Evolutionary conservation across 2,797 vertebrate genomes (phyloP), one percentile per base, ranked within the genome.

Genomic region (Myotis daubentonii): DNA sequence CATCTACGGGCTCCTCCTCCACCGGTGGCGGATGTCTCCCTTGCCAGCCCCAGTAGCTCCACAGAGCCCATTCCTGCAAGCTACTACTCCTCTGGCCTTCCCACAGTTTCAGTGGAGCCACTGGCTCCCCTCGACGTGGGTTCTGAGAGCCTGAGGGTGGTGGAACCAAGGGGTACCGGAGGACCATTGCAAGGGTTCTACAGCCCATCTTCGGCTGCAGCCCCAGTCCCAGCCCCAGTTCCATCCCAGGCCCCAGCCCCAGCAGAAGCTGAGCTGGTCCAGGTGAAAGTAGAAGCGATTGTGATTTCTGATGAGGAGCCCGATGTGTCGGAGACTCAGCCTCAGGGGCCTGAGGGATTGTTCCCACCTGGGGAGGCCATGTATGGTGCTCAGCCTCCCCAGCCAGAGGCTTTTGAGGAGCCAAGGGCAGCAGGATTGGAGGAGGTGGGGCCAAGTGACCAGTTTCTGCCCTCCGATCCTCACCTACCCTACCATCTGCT

Each of bases 281-380:
- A 99, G 20, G 98, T 99, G 25, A 99, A 99, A 95, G 99, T 99
- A 90, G 99, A 99, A 95, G 99, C 99, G 36, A 99, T 99, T 28
- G 98, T 99, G 38, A 99, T 99, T 97, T 99, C 99, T 0, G 99
- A 99, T 1, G 99, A 99, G 92, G 99, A 99, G 94, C 95, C 98
- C 0, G 99, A 99, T 0, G 98, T 98, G 7, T 97, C 97, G 8
- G 98, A 98, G 30, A 93, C 96, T 9, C 92, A 94, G 62, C 92
- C 90, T 44, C 86, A 87, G 80, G 94, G 82, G 6, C 23, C 95
- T 1, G 97, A 95, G 86, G 94, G 93, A 8, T 71, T 94, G 19
- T 97, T 97, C 55, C 22, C 94, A 20, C 22, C 97, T 3, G 80
- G 84, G 47, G 87, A 93, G 81, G 60, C 96, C 6, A 0, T 89